phyloP scores from a whole-genome alignment of 2,888 invertebrate genomes.

The Morinoia aosen region DNA sequence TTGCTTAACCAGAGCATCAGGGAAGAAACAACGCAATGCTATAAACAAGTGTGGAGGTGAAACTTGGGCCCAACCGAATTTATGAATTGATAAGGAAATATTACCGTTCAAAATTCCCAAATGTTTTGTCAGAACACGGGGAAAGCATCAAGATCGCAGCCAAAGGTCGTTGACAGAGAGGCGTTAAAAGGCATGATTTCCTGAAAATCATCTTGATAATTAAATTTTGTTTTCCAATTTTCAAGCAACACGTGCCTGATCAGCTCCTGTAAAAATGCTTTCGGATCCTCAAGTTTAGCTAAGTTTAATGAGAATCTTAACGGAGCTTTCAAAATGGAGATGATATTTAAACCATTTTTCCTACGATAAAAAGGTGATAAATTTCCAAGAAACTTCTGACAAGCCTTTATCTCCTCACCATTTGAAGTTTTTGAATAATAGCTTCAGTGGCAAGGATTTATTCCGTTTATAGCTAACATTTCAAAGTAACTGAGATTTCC shows the following conservation, averaged over 20 bases:
- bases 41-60: no score
- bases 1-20: no score
- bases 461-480: background rate
- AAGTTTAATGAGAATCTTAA: background rate
- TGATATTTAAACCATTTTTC: background rate
- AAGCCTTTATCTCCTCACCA: background rate
- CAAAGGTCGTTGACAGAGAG: no score
- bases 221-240: background rate
- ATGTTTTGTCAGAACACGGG: no score
- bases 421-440: background rate
- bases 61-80: no score
- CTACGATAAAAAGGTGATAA: background rate
- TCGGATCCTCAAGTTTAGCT: background rate
- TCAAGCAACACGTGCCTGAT: background rate
- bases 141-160: no score
- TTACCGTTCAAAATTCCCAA: no score
- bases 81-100: no score
- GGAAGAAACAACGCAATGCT: no score
- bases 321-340: background rate
- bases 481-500: background rate
- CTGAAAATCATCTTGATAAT: background rate
- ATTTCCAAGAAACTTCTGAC: background rate
- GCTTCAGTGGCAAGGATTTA: background rate
- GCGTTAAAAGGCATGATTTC: no score
- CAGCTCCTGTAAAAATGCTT: background rate